Base-by-base conservation (phyloP, 2,888 invertebrate genomes). In the Macaria liturata region DNA sequence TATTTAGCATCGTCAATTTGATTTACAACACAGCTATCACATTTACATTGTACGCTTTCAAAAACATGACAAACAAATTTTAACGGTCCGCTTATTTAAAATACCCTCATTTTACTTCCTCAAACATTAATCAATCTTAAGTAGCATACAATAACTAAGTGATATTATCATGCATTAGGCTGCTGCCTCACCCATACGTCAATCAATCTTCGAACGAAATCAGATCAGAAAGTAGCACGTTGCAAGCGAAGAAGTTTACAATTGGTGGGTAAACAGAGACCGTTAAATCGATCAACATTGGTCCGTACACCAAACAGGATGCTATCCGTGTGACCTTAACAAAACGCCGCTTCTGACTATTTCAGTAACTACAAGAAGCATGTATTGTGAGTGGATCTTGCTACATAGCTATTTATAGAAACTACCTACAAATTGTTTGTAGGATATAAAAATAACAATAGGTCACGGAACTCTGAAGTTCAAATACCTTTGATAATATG, bases 281-380 rank as follows among this genome's bases (percentile, higher is more conserved):
- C 58, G 69, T 71, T 66, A 65, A 61, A 72, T 76, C 63, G 66
- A 71, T 76, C 72, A 78, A 76, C 78, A 76, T 70, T 54, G 51
- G 57, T 55, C 0, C 50, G 54, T n/a, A 73, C 70, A 71, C 65
- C 64, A 67, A 71, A 72, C 74, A 72, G 72, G 69, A 75, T 70
- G 69, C 69, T 9, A 58, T 52, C 60, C 60, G 57, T 54, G 54
- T 61, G 68, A 66, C 61, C 62, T 65, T 66, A 62, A 59, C 44
- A 59, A 64, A 68, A 64, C 49, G 51, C 52, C 55, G 69, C 68
- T 61, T 52, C 57, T 51, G 9, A 4, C 9, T 42, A 37, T 7
- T 42, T 9, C 1, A 20, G 42, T 9, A n/a, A 42, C 8, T 42
- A 37, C 42, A n/a, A 39, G 39, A 39, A 39, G 57, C 53, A 59